Base-by-base conservation (phyloP, 2,888 invertebrate species). In the Seladonia tumulorum region DNA sequence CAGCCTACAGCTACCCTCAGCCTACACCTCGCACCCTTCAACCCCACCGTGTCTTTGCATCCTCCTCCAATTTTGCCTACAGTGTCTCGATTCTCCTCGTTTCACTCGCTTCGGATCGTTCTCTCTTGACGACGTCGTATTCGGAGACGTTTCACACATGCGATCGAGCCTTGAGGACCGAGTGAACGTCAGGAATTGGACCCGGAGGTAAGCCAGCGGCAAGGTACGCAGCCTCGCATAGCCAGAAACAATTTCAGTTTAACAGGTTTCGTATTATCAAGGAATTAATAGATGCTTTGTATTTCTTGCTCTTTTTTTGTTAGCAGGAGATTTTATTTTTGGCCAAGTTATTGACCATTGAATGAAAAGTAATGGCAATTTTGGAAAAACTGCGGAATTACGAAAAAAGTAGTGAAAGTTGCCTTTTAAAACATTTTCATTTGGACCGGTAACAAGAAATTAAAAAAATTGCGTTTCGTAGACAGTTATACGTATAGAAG, bases 51-150 rank as follows among this genome's bases (percentile, higher is more conserved):
- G 22, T 10, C 39, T 1, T 16, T 22, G 22, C 68, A 22, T 68
- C 68, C 68, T 35, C 22, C 39, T 39, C 10, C 39, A 35, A 68
- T 39, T 39, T 39, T 22, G 68, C 35, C 68, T 22, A 10, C 39
- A 35, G 68, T 68, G 35, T 22, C 22, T 10, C 68, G 35, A 22
- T 35, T 68, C 68, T 68, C 39, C 68, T 47, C 70, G 42, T 85
- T 70, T 10, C 22, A 39, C 18, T 53, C 49, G 60, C 47, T 22
- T 39, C 45, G 49, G n/a, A 29, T 70, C 57, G 77, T 82, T 82
- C 78, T 70, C 47, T 70, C 35, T 22, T 35, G 53, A 78, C 76
- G 74, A 77, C 57, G 75, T 81, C 80, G 76, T 73, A 77, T 80
- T 42, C 74, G 35, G 18, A 14, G 66, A 83, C 66, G 71, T 71